phyloP scores from a whole-genome alignment of 2,113 vertebrate species.

The Ageneiosus marmoratus region DNA sequence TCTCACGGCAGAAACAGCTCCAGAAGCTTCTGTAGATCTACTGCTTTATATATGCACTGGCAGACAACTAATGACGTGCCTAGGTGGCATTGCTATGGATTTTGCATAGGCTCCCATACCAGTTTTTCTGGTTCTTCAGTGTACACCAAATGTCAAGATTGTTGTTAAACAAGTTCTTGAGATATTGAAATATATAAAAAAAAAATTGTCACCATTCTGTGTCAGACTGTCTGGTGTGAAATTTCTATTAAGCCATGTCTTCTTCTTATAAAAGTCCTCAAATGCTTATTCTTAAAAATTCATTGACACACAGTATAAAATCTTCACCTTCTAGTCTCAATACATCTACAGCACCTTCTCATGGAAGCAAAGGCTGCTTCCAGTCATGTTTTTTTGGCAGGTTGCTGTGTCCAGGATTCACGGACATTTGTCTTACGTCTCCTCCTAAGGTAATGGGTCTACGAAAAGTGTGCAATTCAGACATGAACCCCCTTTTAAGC shows the following conservation, averaged over 20 bases:
- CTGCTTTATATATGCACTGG: too few relatives aligned
- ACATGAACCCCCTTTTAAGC: conserved; percentile 80
- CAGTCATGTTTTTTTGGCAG: conserved; percentile 13
- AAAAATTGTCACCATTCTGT: background rate
- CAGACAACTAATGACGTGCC: too few relatives aligned
- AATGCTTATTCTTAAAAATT: background rate
- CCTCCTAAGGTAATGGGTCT: conserved; percentile 87
- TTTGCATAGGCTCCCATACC: too few relatives aligned
- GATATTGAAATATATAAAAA: too few relatives aligned
- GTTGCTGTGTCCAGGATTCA: conserved; percentile 63
- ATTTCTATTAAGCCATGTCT: background rate
- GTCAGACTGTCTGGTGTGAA: background rate
- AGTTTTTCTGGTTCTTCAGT: too few relatives aligned
- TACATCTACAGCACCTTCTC: conserved; percentile 37
- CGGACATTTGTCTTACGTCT: conserved; percentile 71
- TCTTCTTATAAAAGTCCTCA: background rate
- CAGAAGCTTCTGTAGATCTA: too few relatives aligned
- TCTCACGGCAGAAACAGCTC: too few relatives aligned
- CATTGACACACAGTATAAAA: background rate
- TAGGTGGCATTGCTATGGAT: too few relatives aligned
- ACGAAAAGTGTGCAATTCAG: conserved; percentile 82
- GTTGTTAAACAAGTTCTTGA: too few relatives aligned
- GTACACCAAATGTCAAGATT: too few relatives aligned
- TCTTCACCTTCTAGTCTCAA: conserved; percentile 32
- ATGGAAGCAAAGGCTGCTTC: conserved; percentile 22